Percentiles rank a stretch among this genome's conserved stretches.
These are phyloP conservation scores for Anoncus sp. DNA, from an alignment of 2,888 invertebrate species.

Conservation along the genomic window DNA sequence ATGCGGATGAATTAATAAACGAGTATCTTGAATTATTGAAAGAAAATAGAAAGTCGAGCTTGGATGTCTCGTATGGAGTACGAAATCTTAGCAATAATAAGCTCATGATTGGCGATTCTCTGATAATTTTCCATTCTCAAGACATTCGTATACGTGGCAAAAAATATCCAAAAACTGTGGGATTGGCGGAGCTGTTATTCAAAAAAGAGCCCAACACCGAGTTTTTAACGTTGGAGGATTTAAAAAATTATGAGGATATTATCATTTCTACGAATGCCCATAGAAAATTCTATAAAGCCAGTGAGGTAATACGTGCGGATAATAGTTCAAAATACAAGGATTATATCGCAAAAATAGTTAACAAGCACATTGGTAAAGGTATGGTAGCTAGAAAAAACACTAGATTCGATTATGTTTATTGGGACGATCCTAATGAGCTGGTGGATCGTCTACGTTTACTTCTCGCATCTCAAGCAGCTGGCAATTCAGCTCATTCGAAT, in stretches of 20 bases:
- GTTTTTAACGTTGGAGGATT: neutral
- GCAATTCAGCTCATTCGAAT: conserved; percentile 43
- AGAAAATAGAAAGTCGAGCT: neutral
- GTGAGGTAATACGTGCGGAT: neutral
- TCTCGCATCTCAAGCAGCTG: conserved; percentile 38
- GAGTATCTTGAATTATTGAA: neutral
- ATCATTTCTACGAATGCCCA: neutral
- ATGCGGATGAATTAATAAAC: neutral
- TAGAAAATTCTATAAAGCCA: neutral
- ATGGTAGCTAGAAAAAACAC: neutral
- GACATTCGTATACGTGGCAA: conserved; percentile 15
- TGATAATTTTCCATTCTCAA: conserved; percentile 24
- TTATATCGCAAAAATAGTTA: conserved; percentile 17
- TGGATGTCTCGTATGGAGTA: conserved; percentile 14
- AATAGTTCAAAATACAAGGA: conserved; percentile 29
- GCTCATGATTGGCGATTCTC: conserved; percentile 51
- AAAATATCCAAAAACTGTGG: conserved; percentile 38
- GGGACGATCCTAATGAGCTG: conserved; percentile 58
- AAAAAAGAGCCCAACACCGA: neutral
- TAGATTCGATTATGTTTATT: conserved; percentile 45
- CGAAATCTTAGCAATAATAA: conserved; percentile 30
- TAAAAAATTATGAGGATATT: neutral
- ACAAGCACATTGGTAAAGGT: neutral
- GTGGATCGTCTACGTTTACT: conserved; percentile 42
- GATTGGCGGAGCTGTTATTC: conserved; percentile 10